A percentile compares a stretch with the other conserved stretches of the same genome.
Evolutionary conservation across 2,113 vertebrate species (phyloP).

Genomic region (Lanius ludovicianus): DNA sequence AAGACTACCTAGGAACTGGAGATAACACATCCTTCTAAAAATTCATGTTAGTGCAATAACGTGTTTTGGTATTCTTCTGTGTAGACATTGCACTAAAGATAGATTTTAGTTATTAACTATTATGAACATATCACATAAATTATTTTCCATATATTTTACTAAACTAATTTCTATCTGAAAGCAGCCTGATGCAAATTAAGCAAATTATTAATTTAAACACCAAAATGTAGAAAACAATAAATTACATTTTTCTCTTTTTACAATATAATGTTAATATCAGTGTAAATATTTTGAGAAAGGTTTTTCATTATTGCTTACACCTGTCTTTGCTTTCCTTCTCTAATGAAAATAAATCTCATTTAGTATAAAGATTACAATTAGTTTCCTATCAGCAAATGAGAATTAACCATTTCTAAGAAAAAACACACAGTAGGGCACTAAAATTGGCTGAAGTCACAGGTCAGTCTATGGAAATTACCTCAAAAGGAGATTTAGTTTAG

Average conservation of each 20-base stretch:
- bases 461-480: not conserved
- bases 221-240: not conserved
- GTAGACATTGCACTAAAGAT: not conserved
- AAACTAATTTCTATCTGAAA: not conserved
- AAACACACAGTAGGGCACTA: not conserved
- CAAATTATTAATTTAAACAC: not conserved
- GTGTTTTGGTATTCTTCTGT: not conserved
- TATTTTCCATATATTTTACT: not conserved
- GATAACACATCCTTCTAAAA: not conserved
- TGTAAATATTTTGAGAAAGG: not conserved
- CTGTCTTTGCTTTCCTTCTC: not conserved
- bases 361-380: not conserved
- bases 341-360: not conserved
- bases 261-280: not conserved
- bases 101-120: not conserved
- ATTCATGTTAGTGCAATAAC: not conserved
- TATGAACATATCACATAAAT: not conserved
- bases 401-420: not conserved
- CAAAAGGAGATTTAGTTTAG: not conserved
- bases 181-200: not conserved
- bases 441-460: not conserved
- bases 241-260: not conserved
- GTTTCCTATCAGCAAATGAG: not conserved
- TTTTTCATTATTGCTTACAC: not conserved
- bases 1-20: not conserved